Percentiles rank a stretch among this genome's conserved stretches.
Conservation (phyloP, 2,113 vertebrate genomes). For the Mustela lutreola region DNA sequence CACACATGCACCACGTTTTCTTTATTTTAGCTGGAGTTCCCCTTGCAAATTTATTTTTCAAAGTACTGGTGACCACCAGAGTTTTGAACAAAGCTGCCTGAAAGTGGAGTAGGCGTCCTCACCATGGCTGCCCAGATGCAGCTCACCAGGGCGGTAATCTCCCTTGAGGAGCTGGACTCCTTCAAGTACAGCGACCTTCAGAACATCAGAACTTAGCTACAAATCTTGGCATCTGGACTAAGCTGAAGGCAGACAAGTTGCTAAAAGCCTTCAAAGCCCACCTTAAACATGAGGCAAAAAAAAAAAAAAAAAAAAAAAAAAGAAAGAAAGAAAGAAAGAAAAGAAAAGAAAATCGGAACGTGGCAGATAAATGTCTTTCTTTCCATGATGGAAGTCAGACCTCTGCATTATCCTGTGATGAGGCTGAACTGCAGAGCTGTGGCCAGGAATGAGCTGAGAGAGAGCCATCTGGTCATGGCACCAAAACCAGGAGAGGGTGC, state of each 20-base stretch:
- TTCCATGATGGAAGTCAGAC: constrained; percentile 76
- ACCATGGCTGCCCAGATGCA: not conserved
- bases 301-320: too few relatives aligned
- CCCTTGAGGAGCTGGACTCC: constrained; percentile 86
- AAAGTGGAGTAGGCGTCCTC: accelerated
- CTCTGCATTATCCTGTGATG: constrained; percentile 29
- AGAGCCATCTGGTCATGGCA: constrained; percentile 71
- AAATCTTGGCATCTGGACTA: constrained; percentile 91
- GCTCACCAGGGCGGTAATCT: constrained; percentile 56
- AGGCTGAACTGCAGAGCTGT: constrained; percentile 43
- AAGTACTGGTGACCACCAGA: not conserved
- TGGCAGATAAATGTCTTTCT: constrained; percentile 30
- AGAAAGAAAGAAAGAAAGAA: too few relatives aligned
- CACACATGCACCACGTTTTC: not conserved
- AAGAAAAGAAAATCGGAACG: not conserved
- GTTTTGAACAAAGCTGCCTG: accelerated
- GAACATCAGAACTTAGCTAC: constrained; percentile 92
- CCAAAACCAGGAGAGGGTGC: constrained; percentile 85
- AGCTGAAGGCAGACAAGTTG: constrained; percentile 88
- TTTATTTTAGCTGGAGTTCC: not conserved
- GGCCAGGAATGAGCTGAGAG: constrained; percentile 40
- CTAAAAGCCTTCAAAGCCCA: too few relatives aligned
- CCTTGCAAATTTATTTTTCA: not conserved
- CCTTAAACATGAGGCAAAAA: too few relatives aligned
- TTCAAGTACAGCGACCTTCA: constrained; percentile 93